Conservation (phyloP, 1,140 invertebrate species). For the Atta colombica region DNA sequence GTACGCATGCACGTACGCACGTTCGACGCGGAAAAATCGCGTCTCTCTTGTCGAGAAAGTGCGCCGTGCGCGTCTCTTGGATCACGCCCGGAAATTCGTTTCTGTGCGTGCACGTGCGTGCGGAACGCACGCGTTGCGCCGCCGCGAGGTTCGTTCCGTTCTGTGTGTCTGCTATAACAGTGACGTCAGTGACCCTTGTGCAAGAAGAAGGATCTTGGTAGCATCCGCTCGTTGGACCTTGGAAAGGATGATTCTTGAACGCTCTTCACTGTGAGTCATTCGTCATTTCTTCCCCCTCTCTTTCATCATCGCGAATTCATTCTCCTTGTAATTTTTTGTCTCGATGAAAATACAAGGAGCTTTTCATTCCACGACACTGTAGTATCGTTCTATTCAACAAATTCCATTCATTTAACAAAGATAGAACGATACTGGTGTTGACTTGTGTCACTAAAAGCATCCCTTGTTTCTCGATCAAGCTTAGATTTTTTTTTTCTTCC, state of each 20-base stretch:
- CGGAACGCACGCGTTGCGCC: neutral
- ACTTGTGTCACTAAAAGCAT: too few relatives aligned
- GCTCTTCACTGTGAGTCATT: conserved; percentile 81
- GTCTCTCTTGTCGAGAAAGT: conserved; percentile 36
- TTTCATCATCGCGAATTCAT: too few relatives aligned
- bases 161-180: neutral
- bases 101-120: conserved; percentile 10
- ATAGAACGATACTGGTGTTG: too few relatives aligned
- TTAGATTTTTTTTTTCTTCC: neutral
- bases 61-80: neutral
- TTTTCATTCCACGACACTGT: too few relatives aligned
- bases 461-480: too few relatives aligned
- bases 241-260: conserved; percentile 81
- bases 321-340: neutral
- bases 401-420: too few relatives aligned
- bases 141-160: neutral
- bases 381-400: too few relatives aligned
- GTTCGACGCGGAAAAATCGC: conserved; percentile 63
- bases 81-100: neutral
- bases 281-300: neutral
- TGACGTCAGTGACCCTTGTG: neutral
- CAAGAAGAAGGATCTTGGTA: conserved; percentile 46
- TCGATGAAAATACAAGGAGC: neutral
- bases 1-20: conserved; percentile 4
- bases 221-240: conserved; percentile 56